Conservation (phyloP, 2,797 vertebrate genomes). For the Lagocephalus sceleratus region DNA sequence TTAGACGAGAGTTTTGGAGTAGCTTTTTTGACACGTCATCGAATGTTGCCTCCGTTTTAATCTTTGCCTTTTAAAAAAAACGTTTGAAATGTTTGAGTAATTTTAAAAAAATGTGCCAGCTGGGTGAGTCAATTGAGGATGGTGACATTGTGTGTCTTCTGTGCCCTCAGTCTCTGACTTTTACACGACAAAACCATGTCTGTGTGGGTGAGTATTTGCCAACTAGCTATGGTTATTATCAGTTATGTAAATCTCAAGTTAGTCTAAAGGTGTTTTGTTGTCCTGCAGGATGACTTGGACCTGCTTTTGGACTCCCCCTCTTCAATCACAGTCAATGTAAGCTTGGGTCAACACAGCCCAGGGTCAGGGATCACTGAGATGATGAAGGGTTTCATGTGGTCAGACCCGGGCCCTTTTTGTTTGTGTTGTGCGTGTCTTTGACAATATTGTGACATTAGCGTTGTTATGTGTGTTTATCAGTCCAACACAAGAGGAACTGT, state of each 20-base stretch:
- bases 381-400: background rate
- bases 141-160: background rate
- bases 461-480: slow-evolving; percentile 53
- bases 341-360: slow-evolving; percentile 10
- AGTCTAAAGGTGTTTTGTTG: background rate
- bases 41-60: no score
- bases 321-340: slow-evolving; percentile 70
- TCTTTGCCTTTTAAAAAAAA: no score
- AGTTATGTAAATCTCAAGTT: background rate
- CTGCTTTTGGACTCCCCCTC: slow-evolving; percentile 75
- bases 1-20: no score
- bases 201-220: slow-evolving; percentile 60
- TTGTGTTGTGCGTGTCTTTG: background rate
- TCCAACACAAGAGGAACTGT: slow-evolving; percentile 77
- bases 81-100: no score
- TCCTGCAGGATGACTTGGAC: slow-evolving; percentile 74
- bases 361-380: no score
- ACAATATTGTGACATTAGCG: background rate
- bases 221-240: no score
- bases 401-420: background rate
- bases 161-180: slow-evolving; percentile 5
- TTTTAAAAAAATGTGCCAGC: no score
- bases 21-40: no score
- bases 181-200: slow-evolving; percentile 42
- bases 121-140: background rate